Conservation (phyloP, 2,797 vertebrate genomes). For the Orientallactaga sibirica region DNA sequence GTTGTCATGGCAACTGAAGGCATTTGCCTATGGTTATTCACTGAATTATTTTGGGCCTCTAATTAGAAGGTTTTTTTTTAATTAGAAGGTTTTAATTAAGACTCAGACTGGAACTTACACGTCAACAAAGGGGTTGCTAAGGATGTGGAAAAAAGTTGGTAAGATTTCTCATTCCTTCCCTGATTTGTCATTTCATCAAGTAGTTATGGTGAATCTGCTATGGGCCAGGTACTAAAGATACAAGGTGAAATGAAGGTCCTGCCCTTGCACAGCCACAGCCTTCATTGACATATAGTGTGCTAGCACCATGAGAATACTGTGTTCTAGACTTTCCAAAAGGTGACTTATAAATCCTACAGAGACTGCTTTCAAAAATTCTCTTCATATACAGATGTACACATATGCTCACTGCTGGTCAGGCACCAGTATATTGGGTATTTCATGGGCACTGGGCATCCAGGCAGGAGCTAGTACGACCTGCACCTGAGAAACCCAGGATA, state of each 20-base stretch:
- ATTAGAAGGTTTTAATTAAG: conserved; percentile 59
- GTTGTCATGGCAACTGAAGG: conserved; percentile 32
- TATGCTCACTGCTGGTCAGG: background rate
- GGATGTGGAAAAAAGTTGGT: background rate
- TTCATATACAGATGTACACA: background rate
- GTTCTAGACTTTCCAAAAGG: background rate
- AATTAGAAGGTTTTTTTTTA: background rate
- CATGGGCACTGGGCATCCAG: background rate
- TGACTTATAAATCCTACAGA: background rate
- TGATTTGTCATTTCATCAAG: background rate
- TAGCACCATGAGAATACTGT: background rate
- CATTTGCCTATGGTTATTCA: conserved; percentile 5
- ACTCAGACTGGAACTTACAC: conserved; percentile 33
- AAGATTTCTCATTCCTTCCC: background rate
- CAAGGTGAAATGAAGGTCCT: background rate
- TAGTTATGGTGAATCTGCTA: conserved; percentile 27
- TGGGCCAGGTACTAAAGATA: background rate
- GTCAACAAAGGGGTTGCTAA: conserved; percentile 11
- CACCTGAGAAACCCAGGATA: background rate
- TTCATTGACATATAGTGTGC: too few relatives aligned
- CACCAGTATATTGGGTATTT: background rate
- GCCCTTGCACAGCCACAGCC: background rate
- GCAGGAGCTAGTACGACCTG: background rate
- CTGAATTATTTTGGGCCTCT: conserved; percentile 21
- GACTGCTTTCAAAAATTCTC: background rate